A percentile compares a stretch with the other conserved stretches of the same genome.
Conservation (phyloP, 2,113 vertebrate species). For the Pyxicephalus adspersus region DNA sequence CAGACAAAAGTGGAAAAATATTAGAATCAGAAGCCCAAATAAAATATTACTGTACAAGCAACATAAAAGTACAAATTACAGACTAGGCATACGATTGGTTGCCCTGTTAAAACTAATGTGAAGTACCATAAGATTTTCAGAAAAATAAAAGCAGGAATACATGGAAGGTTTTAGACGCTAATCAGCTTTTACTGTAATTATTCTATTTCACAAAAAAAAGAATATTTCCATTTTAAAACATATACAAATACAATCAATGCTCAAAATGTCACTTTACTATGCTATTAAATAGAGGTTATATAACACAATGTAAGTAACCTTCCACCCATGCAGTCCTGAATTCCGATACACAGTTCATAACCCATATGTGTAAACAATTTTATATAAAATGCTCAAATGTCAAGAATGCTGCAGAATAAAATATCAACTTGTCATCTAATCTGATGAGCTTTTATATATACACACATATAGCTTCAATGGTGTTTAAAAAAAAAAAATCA, state of each 20-base stretch:
- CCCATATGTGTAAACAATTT: not conserved
- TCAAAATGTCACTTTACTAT: slow-evolving; percentile 7
- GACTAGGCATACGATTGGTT: no score
- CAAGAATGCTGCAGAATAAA: slow-evolving; percentile 11
- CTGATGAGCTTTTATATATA: slow-evolving; percentile 53
- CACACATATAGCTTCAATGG: slow-evolving; percentile 60
- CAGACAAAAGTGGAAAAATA: no score
- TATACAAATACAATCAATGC: not conserved
- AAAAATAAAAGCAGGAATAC: no score
- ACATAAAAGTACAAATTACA: no score
- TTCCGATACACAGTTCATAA: not conserved
- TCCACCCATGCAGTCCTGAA: not conserved
- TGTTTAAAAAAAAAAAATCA: slow-evolving; percentile 66
- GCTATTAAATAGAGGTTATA: not conserved
- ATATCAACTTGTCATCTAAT: not conserved
- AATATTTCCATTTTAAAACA: no score
- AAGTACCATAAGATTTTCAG: no score
- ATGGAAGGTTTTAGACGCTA: no score
- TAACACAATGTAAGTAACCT: not conserved
- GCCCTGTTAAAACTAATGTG: no score
- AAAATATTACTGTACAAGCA: no score
- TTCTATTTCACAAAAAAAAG: no score
- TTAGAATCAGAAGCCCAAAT: no score
- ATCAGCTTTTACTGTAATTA: no score
- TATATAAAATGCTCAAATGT: not conserved